These are phyloP conservation scores for Hippoglossus stenolepis DNA, from an alignment of 2,113 vertebrate genomes.

Conservation along the genomic window DNA sequence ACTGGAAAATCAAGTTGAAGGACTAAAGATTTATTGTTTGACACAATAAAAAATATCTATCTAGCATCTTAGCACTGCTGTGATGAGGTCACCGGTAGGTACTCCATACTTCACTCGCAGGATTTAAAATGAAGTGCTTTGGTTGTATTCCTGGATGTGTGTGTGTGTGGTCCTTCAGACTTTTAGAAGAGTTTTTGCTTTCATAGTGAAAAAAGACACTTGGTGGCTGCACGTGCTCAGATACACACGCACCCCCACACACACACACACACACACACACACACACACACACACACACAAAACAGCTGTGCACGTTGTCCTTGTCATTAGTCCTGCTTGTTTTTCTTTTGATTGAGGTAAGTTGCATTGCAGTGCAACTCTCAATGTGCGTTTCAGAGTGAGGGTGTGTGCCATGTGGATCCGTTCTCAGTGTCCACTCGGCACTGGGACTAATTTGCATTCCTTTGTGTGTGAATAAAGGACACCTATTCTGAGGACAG, in stretches of 20 bases:
- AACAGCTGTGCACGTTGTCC: constrained; percentile 39
- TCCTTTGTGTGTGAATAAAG: constrained; percentile 98
- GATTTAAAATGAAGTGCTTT: constrained; percentile 36
- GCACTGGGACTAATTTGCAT: constrained; percentile 98
- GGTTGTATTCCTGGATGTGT: constrained; percentile 25
- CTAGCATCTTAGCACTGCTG: neutral
- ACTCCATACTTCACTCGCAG: constrained; percentile 29
- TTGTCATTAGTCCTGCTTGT: constrained; percentile 72
- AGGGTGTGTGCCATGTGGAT: constrained; percentile 92
- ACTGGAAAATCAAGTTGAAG: constrained; percentile 30
- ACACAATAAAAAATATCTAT: constrained; percentile 13
- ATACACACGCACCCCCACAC: neutral
- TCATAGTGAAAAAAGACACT: constrained; percentile 42
- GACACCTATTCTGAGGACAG: constrained; percentile 93
- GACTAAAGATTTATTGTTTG: constrained; percentile 21
- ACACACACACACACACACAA: neutral
- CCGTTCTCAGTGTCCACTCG: constrained; percentile 96
- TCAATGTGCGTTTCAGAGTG: constrained; percentile 80
- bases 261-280: constrained; percentile 6
- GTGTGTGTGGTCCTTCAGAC: constrained; percentile 27
- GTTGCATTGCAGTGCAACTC: constrained; percentile 76
- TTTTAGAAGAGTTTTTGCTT: constrained; percentile 54
- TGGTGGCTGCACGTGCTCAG: constrained; percentile 42
- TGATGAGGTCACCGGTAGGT: constrained; percentile 32
- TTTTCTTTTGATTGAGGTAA: constrained; percentile 76